Evolutionary conservation across 2,888 invertebrate species (phyloP).

Genomic region (Drosophila longiperda): DNA sequence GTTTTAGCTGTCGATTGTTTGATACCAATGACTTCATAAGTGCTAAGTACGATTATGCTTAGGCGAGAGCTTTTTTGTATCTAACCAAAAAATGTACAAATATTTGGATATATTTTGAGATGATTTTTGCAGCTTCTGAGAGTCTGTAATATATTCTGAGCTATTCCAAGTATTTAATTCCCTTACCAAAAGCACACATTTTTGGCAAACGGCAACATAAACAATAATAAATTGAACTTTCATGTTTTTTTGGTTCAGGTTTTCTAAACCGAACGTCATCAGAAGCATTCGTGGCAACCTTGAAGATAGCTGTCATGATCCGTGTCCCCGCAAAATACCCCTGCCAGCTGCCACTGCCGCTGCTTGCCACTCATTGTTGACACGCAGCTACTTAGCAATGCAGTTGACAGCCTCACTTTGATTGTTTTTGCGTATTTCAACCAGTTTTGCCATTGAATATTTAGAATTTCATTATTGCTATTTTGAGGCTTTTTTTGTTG

Average conservation of each 20-base stretch:
- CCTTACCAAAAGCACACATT: not conserved
- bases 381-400: slow-evolving; percentile 65
- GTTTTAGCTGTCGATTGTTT: slow-evolving; percentile 24
- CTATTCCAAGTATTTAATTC: not conserved
- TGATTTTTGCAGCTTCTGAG: not conserved
- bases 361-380: slow-evolving; percentile 4
- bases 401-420: slow-evolving; percentile 66
- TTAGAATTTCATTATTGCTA: slow-evolving; percentile 48
- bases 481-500: slow-evolving; percentile 13
- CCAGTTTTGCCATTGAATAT: slow-evolving; percentile 72
- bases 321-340: not conserved
- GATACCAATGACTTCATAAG: slow-evolving; percentile 50
- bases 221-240: not conserved
- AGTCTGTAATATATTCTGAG: not conserved
- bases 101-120: not conserved
- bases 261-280: not conserved
- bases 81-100: not conserved
- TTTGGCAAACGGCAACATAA: not conserved
- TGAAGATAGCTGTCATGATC: slow-evolving; percentile 21
- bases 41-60: slow-evolving; percentile 27
- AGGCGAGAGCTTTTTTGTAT: not conserved
- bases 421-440: slow-evolving; percentile 63
- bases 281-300: slow-evolving; percentile 15
- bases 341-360: not conserved
- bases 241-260: not conserved